Percentiles rank a stretch among this genome's conserved stretches.
Evolutionary conservation across 2,797 vertebrate species (phyloP).

Genomic region (Sebastes dallii): DNA sequence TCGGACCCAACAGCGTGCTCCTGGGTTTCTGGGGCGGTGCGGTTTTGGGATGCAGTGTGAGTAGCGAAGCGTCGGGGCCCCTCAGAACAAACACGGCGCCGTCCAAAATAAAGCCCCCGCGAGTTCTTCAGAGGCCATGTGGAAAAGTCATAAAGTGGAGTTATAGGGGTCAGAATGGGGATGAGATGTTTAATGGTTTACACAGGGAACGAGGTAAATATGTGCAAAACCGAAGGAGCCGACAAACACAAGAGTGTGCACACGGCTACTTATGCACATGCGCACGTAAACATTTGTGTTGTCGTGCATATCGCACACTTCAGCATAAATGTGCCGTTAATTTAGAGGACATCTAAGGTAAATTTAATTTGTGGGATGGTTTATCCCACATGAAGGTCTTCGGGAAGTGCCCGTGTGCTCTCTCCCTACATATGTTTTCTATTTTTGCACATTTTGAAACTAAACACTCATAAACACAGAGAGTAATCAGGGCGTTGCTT

Average conservation of each 20-base stretch:
- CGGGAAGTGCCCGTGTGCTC: not conserved
- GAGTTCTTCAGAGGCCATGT: conserved; percentile 81
- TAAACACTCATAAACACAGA: conserved; percentile 33
- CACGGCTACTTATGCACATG: not conserved
- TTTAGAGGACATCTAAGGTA: not conserved
- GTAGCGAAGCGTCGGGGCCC: conserved; percentile 62
- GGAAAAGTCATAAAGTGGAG: conserved; percentile 84
- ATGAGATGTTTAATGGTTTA: conserved; percentile 82
- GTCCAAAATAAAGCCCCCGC: conserved; percentile 84
- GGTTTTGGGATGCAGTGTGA: conserved; percentile 74
- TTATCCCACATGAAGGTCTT: conserved; percentile 7
- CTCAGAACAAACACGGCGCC: conserved; percentile 77
- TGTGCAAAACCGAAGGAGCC: conserved; percentile 21
- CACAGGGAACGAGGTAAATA: conserved; percentile 66
- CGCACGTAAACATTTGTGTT: not conserved
- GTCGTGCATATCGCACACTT: not conserved
- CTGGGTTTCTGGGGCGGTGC: conserved; percentile 60
- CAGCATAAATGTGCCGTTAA: not conserved
- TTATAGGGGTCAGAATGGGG: conserved; percentile 76
- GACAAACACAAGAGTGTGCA: conserved; percentile 13
- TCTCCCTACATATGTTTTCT: not conserved
- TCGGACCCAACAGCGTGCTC: conserved; percentile 50
- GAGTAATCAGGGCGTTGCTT: conserved; percentile 26
- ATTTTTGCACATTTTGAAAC: conserved; percentile 31
- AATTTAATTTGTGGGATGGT: conserved; percentile 4